A percentile compares a stretch with the other conserved stretches of the same genome.
Conservation (phyloP, 2,797 vertebrate species). For the Anolis apletophallus region DNA sequence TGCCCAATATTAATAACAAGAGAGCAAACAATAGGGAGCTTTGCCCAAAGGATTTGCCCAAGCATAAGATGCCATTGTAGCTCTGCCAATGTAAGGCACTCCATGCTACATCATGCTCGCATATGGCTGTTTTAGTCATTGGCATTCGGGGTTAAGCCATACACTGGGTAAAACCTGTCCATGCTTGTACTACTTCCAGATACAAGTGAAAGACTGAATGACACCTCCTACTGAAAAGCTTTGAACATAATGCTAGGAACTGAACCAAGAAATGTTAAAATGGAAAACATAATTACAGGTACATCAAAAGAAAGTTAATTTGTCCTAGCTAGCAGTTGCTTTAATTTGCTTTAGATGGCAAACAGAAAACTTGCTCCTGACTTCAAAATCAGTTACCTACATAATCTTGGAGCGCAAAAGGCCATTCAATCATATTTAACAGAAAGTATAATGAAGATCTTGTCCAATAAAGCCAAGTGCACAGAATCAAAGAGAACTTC, state of each 20-base stretch:
- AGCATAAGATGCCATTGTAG: not conserved
- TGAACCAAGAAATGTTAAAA: not conserved
- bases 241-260: not conserved
- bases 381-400: not conserved
- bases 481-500: not conserved
- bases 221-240: too few relatives aligned
- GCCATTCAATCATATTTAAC: not conserved
- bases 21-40: not conserved
- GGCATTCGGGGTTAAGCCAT: not conserved
- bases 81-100: not conserved
- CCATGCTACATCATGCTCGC: not conserved
- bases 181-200: not conserved
- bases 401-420: not conserved
- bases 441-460: not conserved
- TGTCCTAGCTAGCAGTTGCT: not conserved
- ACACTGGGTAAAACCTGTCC: too few relatives aligned
- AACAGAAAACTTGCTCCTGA: not conserved
- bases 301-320: not conserved
- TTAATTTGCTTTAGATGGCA: constrained; percentile 5
- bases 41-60: not conserved
- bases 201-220: not conserved
- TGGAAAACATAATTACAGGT: not conserved
- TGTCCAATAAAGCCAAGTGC: not conserved
- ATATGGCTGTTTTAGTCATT: not conserved
- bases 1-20: not conserved